phyloP scores from a whole-genome alignment of 2,113 vertebrate genomes.

The Peucedramus taeniatus region DNA sequence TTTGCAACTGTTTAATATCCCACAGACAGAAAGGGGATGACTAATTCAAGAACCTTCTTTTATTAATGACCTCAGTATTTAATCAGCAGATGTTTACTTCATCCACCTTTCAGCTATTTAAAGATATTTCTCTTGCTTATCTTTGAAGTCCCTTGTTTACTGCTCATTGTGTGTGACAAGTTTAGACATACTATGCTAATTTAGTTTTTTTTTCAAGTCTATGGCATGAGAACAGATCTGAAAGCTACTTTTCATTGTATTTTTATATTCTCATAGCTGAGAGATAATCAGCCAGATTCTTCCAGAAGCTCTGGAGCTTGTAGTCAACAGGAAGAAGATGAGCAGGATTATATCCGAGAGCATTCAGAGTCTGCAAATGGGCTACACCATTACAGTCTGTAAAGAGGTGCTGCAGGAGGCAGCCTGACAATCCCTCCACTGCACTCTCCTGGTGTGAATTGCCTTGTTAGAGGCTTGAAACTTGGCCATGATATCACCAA shows the following conservation, averaged over 20 bases:
- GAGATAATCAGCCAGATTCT: background rate
- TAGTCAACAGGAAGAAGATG: background rate
- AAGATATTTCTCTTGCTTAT: background rate
- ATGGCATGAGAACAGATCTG: background rate
- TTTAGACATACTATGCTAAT: background rate
- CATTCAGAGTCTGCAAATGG: background rate
- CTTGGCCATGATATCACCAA: background rate
- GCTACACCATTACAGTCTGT: background rate
- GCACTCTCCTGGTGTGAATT: background rate
- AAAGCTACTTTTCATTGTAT: background rate
- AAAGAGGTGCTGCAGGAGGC: background rate
- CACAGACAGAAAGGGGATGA: background rate
- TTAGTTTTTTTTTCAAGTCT: background rate
- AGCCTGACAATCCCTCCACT: background rate
- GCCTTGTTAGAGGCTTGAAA: background rate
- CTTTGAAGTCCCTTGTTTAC: constrained; percentile 49
- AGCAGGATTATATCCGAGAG: background rate
- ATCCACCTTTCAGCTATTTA: background rate
- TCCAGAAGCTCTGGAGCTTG: background rate
- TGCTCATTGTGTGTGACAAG: background rate
- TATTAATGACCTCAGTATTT: constrained; percentile 13
- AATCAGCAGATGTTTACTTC: constrained; percentile 20
- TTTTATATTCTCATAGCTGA: background rate
- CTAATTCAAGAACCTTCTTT: constrained; percentile 21
- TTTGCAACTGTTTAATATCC: background rate